Evolutionary conservation across 2,888 invertebrate genomes (phyloP), one percentile per base, ranked within the genome.

Genomic region (Andrena trimmerana): DNA sequence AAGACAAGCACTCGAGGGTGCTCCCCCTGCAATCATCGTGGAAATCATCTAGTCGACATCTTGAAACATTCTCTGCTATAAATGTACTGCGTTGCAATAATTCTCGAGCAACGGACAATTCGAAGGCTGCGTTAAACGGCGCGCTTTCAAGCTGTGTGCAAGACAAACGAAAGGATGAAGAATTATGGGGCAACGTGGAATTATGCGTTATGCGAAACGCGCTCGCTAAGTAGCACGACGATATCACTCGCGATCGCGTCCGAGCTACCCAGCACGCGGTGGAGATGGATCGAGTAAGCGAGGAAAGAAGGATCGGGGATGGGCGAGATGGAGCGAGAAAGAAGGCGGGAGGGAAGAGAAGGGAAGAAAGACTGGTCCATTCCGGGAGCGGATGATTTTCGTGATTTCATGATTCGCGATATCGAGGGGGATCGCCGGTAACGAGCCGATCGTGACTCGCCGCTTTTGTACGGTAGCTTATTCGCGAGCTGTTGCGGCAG

Each of bases 361-460:
- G 29, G 72, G 36, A 29, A 20, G 48, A 36, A 66, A 20, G 68
- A 33, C 7, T 10, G 54, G 50, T 36, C 62, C 60, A 36, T 66
- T 31, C 66, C 36, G 66, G 31, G 73, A 83, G 81, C 62, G 67
- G 87, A 90, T 88, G 89, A 92, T 87, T 83, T 85, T 86, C 84
- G 82, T 88, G 88, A 89, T 92, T 92, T 87, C 90, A 90, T 85
- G 92, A 92, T 91, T 88, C 84, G 87, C 87, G 86, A 90, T 86
- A 81, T 87, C 90, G 90, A 86, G 80, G 82, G 77, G 83, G 81
- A 86, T 89, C 87, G 86, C 24, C 81, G 83, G 88, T 92, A 93
- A 93, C 93, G 90, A 93, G 93, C 88, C 88, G 92, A 88, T 93
- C 93, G 93, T 93, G 93, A 93, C 93, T 92, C 88, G 90, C 70